Base-by-base conservation (phyloP, 2,113 vertebrate genomes). In the Panurus biarmicus region DNA sequence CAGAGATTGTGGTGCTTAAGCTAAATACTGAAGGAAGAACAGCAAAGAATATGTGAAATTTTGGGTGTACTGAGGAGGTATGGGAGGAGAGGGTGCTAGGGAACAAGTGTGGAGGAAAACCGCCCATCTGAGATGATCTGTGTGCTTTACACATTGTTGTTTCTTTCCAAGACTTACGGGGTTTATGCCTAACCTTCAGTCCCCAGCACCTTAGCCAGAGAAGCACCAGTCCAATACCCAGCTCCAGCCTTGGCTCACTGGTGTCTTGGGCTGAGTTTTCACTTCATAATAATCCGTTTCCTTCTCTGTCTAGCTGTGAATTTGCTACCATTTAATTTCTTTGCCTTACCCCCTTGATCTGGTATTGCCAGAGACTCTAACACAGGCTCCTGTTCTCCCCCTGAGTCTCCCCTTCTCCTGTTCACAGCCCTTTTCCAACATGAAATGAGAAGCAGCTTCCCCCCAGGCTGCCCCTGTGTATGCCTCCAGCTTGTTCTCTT, bases 391-490 rank as follows among this genome's bases (percentile, higher is more conserved):
- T 36, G 62, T 5, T 1, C 42, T 44, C 47, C 56, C 67, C 33
- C 7, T 33, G 28, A 44, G 11, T 36, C 12, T 48, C 62, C 48
- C 42, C 10, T 84, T 82, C 53, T 93, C 26, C 56, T 54, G 13
- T 79, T 82, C 35, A 70, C 56, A 3, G 0, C 20, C 20, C 21
- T 56, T 93, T 85, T 86, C 73, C 69, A 67, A 33, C 31, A 48
- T 1, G 1, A 90, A 94, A 93, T 83, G n/a, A 83, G 86, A 93
- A 89, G 80, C 73, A 94, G 88, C 61, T 94, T 94, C 61, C 76
- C 65, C n/a, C 17, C 13, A 62, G 48, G 79, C 86, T 88, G 79
- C 58, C 90, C 82, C 85, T 0, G 3, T 69, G 21, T 51, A 95
- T 90, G 72, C 80, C 91, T 83, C 45, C 50, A 75, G 83, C 70